Evolutionary conservation across 1,140 invertebrate genomes (phyloP).

Genomic region (Drosophila hydei): DNA sequence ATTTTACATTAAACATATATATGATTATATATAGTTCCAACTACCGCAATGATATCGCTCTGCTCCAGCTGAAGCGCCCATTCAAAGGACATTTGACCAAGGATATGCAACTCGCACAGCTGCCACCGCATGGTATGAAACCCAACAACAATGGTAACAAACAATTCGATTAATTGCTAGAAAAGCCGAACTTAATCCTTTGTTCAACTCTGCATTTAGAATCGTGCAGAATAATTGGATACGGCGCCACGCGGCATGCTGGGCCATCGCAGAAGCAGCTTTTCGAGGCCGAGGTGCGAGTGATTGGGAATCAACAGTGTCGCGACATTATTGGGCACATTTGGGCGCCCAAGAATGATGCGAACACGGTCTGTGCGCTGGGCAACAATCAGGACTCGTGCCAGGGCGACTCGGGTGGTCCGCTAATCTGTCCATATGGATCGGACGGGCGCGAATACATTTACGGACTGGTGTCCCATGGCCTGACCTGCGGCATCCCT

Average conservation of each 20-base stretch:
- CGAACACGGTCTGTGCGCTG: conserved; percentile 73
- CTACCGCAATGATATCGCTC: conserved; percentile 75
- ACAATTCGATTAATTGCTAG: neutral
- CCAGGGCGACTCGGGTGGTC: conserved; percentile 80
- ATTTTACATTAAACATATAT: neutral
- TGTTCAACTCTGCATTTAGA: conserved; percentile 20
- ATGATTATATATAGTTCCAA: conserved; percentile 52
- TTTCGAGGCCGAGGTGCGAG: conserved; percentile 62
- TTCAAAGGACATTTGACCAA: conserved; percentile 30
- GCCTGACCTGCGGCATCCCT: conserved; percentile 71
- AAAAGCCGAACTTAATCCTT: neutral
- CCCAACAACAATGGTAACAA: conserved; percentile 59
- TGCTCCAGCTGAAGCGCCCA: conserved; percentile 51
- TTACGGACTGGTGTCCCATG: conserved; percentile 76
- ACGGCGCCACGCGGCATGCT: conserved; percentile 69
- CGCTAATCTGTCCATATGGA: conserved; percentile 68
- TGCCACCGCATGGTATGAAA: conserved; percentile 63
- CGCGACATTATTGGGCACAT: conserved; percentile 70
- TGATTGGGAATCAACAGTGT: conserved; percentile 69
- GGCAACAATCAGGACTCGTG: conserved; percentile 76
- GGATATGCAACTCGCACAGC: conserved; percentile 51
- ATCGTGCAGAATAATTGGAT: conserved; percentile 77
- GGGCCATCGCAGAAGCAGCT: conserved; percentile 65
- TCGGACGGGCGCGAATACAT: conserved; percentile 59
- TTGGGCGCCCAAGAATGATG: conserved; percentile 75